phyloP scores from a whole-genome alignment of 2,888 invertebrate species.

The Drymonia ruficornis region DNA sequence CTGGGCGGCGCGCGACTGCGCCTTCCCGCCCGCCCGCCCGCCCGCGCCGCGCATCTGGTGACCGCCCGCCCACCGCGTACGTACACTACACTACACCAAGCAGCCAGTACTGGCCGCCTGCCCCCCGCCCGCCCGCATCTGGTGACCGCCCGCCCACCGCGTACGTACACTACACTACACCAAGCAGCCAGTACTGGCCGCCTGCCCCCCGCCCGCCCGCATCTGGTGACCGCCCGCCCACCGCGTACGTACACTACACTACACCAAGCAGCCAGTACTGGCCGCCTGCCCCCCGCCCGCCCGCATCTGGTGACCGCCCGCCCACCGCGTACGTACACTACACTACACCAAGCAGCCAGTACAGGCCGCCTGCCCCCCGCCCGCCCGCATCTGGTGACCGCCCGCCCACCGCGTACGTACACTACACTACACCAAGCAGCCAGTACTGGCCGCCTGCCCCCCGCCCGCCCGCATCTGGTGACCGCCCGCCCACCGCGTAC shows the following conservation, averaged over 20 bases:
- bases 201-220: slow-evolving; percentile 75
- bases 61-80: slow-evolving; percentile 57
- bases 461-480: too few relatives aligned
- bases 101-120: slow-evolving; percentile 87
- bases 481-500: too few relatives aligned
- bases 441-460: too few relatives aligned
- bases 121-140: slow-evolving; percentile 83
- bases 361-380: too few relatives aligned
- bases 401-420: too few relatives aligned
- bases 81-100: slow-evolving; percentile 24
- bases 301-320: slow-evolving; percentile 86
- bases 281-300: slow-evolving; percentile 78
- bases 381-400: too few relatives aligned
- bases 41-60: slow-evolving; percentile 87
- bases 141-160: slow-evolving; percentile 83
- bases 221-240: slow-evolving; percentile 86
- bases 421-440: too few relatives aligned
- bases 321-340: slow-evolving; percentile 35
- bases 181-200: slow-evolving; percentile 87
- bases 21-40: slow-evolving; percentile 79
- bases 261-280: slow-evolving; percentile 86
- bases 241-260: slow-evolving; percentile 35
- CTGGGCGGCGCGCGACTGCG: slow-evolving; percentile 89
- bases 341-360: neutral
- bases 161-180: slow-evolving; percentile 34